These are phyloP conservation scores for Pseudotriccus pelzelni DNA, from an alignment of 2,797 vertebrate species.

Conservation along the genomic window DNA sequence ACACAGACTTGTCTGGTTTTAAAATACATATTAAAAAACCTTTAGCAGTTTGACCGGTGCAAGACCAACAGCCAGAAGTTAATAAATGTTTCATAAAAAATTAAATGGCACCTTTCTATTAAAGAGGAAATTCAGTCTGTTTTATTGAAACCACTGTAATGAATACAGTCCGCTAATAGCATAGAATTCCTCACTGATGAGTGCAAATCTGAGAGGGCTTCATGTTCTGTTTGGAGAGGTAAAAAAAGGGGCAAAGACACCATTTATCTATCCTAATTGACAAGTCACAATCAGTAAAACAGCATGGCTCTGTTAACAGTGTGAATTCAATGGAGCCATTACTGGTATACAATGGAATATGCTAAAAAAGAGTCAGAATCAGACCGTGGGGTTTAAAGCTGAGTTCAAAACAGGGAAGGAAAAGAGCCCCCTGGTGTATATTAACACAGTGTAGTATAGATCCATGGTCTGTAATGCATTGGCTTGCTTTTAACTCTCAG, in stretches of 20 bases:
- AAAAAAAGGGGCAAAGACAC: not conserved
- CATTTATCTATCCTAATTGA: not conserved
- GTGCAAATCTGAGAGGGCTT: not conserved
- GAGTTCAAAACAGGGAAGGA: not conserved
- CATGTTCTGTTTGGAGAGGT: not conserved
- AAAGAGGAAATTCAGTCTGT: not conserved
- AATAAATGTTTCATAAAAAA: not conserved
- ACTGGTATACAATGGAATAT: not conserved
- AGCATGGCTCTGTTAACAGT: not conserved
- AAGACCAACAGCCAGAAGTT: not conserved
- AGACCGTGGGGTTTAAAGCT: not conserved
- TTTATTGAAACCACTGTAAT: not conserved
- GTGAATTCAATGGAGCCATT: not conserved
- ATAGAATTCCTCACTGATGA: not conserved
- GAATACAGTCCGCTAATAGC: not conserved
- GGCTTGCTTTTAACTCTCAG: slow-evolving; percentile 17
- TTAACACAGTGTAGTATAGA: not conserved
- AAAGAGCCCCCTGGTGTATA: not conserved
- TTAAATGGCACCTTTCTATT: not conserved
- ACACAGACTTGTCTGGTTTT: not conserved
- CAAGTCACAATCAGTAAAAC: not conserved
- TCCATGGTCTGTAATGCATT: not conserved
- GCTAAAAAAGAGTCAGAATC: not conserved
- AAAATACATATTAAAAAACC: not conserved
- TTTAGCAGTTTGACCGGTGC: not conserved